Percentiles rank a stretch among this genome's conserved stretches.
phyloP scores from a whole-genome alignment of 37 sponge, comb jelly and placozoan species.

The Haliclona indistincta region DNA sequence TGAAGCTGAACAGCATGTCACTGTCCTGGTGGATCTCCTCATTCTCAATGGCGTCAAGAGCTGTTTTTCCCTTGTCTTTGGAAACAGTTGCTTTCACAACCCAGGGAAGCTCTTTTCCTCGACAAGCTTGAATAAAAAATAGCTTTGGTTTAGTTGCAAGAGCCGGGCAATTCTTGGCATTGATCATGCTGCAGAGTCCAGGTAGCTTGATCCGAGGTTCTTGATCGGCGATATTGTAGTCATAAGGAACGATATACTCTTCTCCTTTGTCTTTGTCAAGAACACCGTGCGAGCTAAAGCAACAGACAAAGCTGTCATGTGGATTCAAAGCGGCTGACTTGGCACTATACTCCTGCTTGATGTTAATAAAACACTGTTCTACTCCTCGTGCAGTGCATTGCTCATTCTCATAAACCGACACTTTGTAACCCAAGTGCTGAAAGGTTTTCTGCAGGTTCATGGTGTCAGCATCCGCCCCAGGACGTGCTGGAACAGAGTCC shows the following conservation, averaged over 20 bases:
- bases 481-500: neutral
- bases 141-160: slow-evolving; percentile 17
- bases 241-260: no score
- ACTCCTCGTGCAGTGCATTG: no score
- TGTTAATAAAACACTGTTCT: neutral
- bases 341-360: neutral
- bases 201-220: no score
- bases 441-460: neutral
- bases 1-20: slow-evolving; percentile 21
- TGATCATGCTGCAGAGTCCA: no score
- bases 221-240: no score
- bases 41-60: neutral
- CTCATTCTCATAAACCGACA: neutral
- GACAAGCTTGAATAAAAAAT: slow-evolving; percentile 20
- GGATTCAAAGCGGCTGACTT: no score
- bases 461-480: neutral
- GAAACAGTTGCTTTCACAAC: neutral
- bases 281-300: slow-evolving; percentile 5
- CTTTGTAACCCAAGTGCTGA: neutral
- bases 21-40: slow-evolving; percentile 17
- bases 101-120: neutral
- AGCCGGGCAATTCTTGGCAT: neutral
- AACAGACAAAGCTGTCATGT: slow-evolving; percentile 3
- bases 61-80: no score
- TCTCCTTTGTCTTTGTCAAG: no score